phyloP scores from a whole-genome alignment of 2,888 invertebrate genomes.

The Magallana nippona region DNA sequence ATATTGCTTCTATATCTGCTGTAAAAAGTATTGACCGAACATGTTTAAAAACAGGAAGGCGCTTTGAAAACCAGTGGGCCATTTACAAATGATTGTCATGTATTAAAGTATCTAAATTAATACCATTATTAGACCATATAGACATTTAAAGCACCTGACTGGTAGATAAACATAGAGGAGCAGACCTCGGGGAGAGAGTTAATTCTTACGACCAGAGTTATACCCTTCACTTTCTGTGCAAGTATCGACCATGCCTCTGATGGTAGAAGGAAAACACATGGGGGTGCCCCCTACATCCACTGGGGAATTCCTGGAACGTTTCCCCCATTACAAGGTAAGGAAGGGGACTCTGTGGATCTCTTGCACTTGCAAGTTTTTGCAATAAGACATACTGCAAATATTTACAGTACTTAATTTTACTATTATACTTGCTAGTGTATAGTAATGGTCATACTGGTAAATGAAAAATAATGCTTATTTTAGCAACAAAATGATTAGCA shows the following conservation, averaged over 20 bases:
- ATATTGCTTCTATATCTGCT: not conserved
- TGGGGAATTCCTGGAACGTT: slow-evolving; percentile 58
- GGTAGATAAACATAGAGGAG: slow-evolving; percentile 2
- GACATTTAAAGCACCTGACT: slow-evolving; percentile 7
- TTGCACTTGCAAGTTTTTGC: no score
- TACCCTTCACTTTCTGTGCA: not conserved
- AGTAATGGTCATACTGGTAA: no score
- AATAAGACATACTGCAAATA: no score
- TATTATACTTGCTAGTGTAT: no score
- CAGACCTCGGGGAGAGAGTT: not conserved
- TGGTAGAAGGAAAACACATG: slow-evolving; percentile 60
- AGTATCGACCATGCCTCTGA: slow-evolving; percentile 57
- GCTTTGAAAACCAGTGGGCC: slow-evolving; percentile 16
- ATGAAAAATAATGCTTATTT: no score
- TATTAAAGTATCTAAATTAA: slow-evolving; percentile 17
- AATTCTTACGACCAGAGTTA: not conserved
- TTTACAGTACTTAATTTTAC: no score
- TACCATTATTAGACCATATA: slow-evolving; percentile 15
- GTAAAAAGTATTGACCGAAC: not conserved
- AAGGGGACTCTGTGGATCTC: not conserved
- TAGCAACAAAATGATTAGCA: no score
- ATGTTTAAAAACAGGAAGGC: not conserved
- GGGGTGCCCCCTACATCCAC: slow-evolving; percentile 57
- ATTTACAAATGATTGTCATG: not conserved
- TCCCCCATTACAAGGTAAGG: slow-evolving; percentile 59